Percentiles rank a stretch among this genome's conserved stretches.
phyloP scores from a whole-genome alignment of 2,888 invertebrate species.

The Synergus japonicus region DNA sequence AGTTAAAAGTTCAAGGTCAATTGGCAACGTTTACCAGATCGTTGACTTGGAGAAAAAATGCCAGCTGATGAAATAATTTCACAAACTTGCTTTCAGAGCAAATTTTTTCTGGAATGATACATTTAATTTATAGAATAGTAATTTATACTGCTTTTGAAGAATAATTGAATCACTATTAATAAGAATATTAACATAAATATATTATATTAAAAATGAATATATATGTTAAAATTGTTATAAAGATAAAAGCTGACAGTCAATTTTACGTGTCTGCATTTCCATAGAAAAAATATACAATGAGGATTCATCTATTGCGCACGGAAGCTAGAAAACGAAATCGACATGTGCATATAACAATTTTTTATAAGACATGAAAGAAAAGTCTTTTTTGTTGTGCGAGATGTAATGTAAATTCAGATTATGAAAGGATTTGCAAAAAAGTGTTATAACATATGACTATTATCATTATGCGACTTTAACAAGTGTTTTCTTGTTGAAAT shows the following conservation, averaged over 20 bases:
- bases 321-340: not conserved
- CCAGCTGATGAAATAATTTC: conserved; percentile 10
- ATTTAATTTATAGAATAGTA: not conserved
- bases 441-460: conserved; percentile 10
- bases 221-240: not conserved
- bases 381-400: not conserved
- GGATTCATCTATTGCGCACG: not conserved
- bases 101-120: not conserved
- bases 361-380: conserved; percentile 6
- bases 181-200: not conserved
- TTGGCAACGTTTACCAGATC: conserved; percentile 39
- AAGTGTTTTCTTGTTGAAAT: not conserved
- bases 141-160: not conserved
- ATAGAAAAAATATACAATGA: not conserved
- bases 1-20: conserved; percentile 41
- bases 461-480: not conserved
- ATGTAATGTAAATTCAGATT: conserved; percentile 4
- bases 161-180: not conserved
- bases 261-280: too few species aligned
- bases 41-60: conserved; percentile 22
- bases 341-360: not conserved
- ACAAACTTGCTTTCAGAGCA: not conserved
- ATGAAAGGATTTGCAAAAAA: conserved; percentile 9
- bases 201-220: not conserved
- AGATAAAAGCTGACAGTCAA: not conserved